Percentiles rank a stretch among this genome's conserved stretches.
Conservation (phyloP, 2,113 vertebrate genomes). For the Microtus pennsylvanicus region DNA sequence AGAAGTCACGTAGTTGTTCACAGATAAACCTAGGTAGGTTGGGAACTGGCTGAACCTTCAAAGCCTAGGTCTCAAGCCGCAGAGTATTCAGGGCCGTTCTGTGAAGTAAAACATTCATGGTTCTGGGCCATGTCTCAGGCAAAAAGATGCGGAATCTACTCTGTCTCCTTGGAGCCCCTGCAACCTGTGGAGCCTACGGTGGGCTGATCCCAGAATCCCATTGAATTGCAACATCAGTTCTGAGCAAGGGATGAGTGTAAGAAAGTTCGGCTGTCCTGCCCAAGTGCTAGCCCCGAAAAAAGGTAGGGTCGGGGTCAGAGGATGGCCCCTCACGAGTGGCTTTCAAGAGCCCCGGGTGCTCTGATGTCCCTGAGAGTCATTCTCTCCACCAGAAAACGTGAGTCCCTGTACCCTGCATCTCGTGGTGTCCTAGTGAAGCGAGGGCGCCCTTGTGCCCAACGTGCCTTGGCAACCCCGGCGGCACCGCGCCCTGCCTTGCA, state of each 20-base stretch:
- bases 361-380: background rate
- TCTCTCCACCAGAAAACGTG: slow-evolving; percentile 73
- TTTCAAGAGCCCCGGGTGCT: background rate
- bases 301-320: background rate
- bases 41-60: accelerated
- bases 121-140: background rate
- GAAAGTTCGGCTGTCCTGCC: accelerated
- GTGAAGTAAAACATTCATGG: background rate
- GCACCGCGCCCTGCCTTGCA: slow-evolving; percentile 64
- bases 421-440: slow-evolving; percentile 86
- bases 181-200: too few species aligned
- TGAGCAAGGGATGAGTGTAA: background rate
- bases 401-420: slow-evolving; percentile 81
- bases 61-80: background rate
- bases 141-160: background rate
- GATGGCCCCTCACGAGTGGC: background rate
- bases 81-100: background rate
- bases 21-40: background rate
- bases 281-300: background rate
- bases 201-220: background rate
- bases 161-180: background rate
- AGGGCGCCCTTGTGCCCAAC: slow-evolving; percentile 85
- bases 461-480: slow-evolving; percentile 88
- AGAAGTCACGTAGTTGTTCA: background rate
- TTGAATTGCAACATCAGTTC: too few species aligned